Evolutionary conservation across 2,113 vertebrate genomes (phyloP).

Genomic region (Noturus placidus): DNA sequence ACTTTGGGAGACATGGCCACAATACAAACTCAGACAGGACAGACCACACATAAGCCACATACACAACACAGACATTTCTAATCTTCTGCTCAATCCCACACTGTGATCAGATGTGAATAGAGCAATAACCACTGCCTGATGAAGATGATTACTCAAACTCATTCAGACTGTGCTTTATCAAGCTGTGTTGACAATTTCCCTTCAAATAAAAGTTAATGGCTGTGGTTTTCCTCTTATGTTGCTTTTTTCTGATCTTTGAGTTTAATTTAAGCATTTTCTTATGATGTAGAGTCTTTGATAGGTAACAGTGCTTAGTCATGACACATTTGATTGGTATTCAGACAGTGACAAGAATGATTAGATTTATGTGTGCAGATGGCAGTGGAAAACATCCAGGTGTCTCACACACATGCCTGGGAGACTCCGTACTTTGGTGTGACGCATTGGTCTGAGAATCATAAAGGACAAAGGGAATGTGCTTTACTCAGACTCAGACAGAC

Average conservation of each 20-base stretch:
- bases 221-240: background rate
- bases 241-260: background rate
- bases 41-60: constrained; percentile 24
- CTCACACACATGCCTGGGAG: constrained; percentile 41
- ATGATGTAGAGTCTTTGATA: constrained; percentile 28
- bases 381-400: constrained; percentile 40
- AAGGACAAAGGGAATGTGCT: constrained; percentile 24
- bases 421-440: constrained; percentile 30
- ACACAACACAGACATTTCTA: constrained; percentile 14
- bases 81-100: constrained; percentile 19
- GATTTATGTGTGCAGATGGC: constrained; percentile 45
- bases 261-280: constrained; percentile 15
- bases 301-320: constrained; percentile 38
- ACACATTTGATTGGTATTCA: constrained; percentile 41
- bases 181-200: constrained; percentile 3
- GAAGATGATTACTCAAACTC: background rate
- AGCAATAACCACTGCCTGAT: background rate
- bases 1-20: background rate
- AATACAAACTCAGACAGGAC: background rate
- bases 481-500: constrained; percentile 32
- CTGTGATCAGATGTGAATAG: constrained; percentile 12
- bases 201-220: background rate
- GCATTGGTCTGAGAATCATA: constrained; percentile 44
- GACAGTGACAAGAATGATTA: constrained; percentile 29
- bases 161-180: background rate